Base-by-base conservation (phyloP, 2,888 invertebrate species). In the Phortica magna region DNA sequence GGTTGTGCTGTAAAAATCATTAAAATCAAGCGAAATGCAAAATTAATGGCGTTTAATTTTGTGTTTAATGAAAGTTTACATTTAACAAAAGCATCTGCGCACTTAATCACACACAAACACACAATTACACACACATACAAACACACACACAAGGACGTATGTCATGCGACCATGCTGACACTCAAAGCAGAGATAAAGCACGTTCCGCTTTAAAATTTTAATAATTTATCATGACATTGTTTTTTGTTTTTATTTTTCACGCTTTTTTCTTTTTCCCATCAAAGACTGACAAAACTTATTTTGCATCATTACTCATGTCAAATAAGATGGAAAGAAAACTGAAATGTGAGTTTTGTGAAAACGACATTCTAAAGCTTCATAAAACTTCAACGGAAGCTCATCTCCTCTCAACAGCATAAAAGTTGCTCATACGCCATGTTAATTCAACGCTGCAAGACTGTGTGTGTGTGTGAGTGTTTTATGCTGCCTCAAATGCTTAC, bases 231-330 rank as follows among this genome's bases (percentile, higher is more conserved):
- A 80, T 71, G 57, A 71, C 65, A 70, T 75, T 73, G 73, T 76
- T 74, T 76, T 57, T 22, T 76, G 48, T 9, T 48, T 9, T 14
- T 48, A 2, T 48, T 48, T 6, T 48, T 14, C 7, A 3, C 14
- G 7, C 7, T 61, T 22, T 22, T 17, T 19, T 22, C 2, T 61
- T 61, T 5, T 61, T 14, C 4, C 31, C 31, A 31, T 31, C 31
- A 31, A 39, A 64, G 22, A 19, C 76, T 76, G 77, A 73, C 73
- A 78, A 77, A 76, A 76, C 76, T 77, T 80, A 78, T 80, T 78
- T 75, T 74, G 81, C 80, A 76, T 81, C 80, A 80, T 81, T 81
- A 81, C 76, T 81, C 80, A 81, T 80, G 81, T 81, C 81, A 76
- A 77, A 74, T 78, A 70, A 41, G 42, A 39, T 42, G 71, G 4